These are phyloP conservation scores for Arenaria interpres DNA, from an alignment of 2,113 vertebrate species.

Conservation along the genomic window DNA sequence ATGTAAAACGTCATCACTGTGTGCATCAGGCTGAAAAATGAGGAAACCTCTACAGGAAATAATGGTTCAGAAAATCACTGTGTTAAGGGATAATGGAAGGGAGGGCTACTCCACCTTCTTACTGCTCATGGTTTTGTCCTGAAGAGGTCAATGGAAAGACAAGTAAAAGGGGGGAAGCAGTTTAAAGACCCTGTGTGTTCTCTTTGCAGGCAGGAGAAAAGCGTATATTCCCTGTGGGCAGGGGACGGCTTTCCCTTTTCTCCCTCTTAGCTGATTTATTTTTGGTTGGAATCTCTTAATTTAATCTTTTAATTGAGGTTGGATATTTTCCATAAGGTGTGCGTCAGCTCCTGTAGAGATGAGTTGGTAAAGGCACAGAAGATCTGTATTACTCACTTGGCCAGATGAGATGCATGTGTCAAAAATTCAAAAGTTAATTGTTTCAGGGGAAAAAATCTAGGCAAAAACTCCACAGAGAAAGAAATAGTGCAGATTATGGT, in stretches of 20 bases:
- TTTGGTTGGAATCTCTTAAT: background rate
- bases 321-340: background rate
- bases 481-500: background rate
- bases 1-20: background rate
- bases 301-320: background rate
- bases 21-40: background rate
- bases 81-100: background rate
- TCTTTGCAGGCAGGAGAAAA: background rate
- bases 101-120: background rate
- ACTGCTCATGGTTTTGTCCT: background rate
- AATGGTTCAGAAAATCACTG: background rate
- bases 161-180: background rate
- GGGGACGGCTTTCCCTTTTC: background rate
- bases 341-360: background rate
- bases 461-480: background rate
- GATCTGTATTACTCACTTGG: background rate
- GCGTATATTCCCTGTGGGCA: background rate
- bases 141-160: background rate
- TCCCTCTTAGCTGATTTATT: background rate
- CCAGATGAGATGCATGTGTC: background rate
- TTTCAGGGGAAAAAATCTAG: background rate
- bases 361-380: background rate
- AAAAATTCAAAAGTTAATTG: background rate
- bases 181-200: accelerated
- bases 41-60: background rate